Evolutionary conservation across 1,140 invertebrate species (phyloP), one percentile per base, ranked within the genome.

Genomic region (Diachasma alloeum): DNA sequence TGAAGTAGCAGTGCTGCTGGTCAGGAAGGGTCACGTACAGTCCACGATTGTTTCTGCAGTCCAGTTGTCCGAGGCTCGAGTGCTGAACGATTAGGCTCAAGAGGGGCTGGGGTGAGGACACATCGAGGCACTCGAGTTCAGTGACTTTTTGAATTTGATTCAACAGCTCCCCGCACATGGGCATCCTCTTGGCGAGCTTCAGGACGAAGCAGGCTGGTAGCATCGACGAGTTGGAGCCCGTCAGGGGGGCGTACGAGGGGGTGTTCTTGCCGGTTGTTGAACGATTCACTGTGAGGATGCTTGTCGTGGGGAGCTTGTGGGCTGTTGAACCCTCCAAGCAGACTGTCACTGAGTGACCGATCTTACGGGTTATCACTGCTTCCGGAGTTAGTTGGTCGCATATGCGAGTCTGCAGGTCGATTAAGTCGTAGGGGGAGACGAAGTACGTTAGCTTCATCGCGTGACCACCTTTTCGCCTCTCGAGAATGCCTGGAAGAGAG

Each of bases 361-460:
- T 90, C 63, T 94, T 93, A 75, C 92, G 91, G 69, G 93, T 93
- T 66, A 93, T 90, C 69, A 95, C 92, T 74, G 91, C 90, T 81
- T 97, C 95, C 17, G 93, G 90, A 72, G 93, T 95, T 74, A 97
- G 90, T 15, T 93, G 92, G 84, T 95, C 92, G 15, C 94, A 91
- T n/a, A 92, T 92, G 82, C 93, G 93, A 75, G 91, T 92, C 76
- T 94, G 93, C 74, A 93, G 91, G 88, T 97, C 94, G 78, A 98
- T 90, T 17, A 98, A 90, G 86, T 98, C 96, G 86, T 98, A 98
- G 0, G 97, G 97, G n/a, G 96, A 96, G 19, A 98, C 95, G 86
- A 98, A 98, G 87, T 98, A 99, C 0, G 96, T 97, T 13, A 99
- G 87, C 82, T 96, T 96, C 95, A 98, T 96, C 0, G 97, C 95